Evolutionary conservation across 2,113 vertebrate species (phyloP), one percentile per base, ranked within the genome.

Genomic region (Seriola rivoliana): DNA sequence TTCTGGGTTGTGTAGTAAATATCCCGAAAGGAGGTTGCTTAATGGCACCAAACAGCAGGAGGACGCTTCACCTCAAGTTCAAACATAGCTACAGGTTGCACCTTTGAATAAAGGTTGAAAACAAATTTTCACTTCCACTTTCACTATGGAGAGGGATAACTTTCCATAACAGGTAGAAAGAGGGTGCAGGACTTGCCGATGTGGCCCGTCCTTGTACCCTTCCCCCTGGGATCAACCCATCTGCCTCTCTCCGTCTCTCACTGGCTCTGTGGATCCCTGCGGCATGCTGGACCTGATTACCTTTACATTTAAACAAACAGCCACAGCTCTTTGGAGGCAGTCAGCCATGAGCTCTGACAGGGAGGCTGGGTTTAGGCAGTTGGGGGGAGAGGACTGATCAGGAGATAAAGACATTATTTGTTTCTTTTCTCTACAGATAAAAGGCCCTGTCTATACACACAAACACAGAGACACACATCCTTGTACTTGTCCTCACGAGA

Each of bases 231-330:
- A 93, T 85, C 64, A 71, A 75, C 71, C 88, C 87, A 87, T 92
- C 89, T 90, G 84, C 67, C 69, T 40, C 59, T 78, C 36, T 78
- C 13, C 70, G 78, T 40, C 77, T 80, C 63, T 69, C 66, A 69
- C 81, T 58, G 65, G 48, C 80, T 88, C 73, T 44, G 67, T 69
- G 77, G 52, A 80, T 91, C 89, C 86, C 84, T 76, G 81, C 63
- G 52, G 85, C 76, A 75, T 48, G 52, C 87, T 85, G 40, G 74
- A 77, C 83, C 82, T 91, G 90, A 95, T 94, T 94, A 90, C 89
- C 86, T 93, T 91, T 92, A 93, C 88, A 90, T 93, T 93, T 89
- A 93, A 93, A 93, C 91, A 93, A 93, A 95, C 90, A 91, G 76
- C 76, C 58, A 25, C 48, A 17, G 80, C 85, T 87, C 80, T 92